Base-by-base conservation (phyloP, 2,888 invertebrate genomes). In the Sphecodes monilicornis region DNA sequence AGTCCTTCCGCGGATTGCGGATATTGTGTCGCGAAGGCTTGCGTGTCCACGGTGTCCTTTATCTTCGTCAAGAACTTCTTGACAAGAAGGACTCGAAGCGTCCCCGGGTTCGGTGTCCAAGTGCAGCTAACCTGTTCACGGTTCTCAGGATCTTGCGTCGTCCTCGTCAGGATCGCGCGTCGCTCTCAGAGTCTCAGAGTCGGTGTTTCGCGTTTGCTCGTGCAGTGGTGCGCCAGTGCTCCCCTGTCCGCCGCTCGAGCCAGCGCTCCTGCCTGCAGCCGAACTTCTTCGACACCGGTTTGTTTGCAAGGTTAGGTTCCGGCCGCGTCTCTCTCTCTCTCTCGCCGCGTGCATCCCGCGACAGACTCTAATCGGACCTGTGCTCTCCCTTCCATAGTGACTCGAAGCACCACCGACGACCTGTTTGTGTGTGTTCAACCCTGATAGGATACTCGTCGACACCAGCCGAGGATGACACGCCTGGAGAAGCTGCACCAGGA, bases 1-100 rank as follows among this genome's bases (percentile, higher is more conserved):
- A 92, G 92, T 93, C 92, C 91, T 94, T 92, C 92, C 91, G 91
- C 85, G 93, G 93, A 87, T 88, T 90, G 87, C 93, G 93, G 85
- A 91, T 92, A 90, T 90, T 88, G 82, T 87, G 80, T 85, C 77
- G 91, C 64, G 57, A 81, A 82, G 80, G 29, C 54, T 80, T 50
- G 80, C 71, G 72, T 4, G 39, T 66, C 43, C 32, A 74, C 43
- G 32, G 76, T 79, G 64, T 77, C 64, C 74, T 73, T 76, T 77
- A 18, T 64, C 71, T 73, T 76, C 5, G 10, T n/a, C 29, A 11
- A n/a, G n/a, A n/a, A n/a, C 11, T 50, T 18, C 22, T n/a, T n/a
- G n/a, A n/a, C 10, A 22, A 1, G 32, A 29, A 60, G 60, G 29
- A 60, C 18, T 29, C 16, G 6, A 0, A 29, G 60, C 29, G 60